These are phyloP conservation scores for Trachelus tabidus DNA, from an alignment of 2,888 invertebrate species.

Conservation along the genomic window DNA sequence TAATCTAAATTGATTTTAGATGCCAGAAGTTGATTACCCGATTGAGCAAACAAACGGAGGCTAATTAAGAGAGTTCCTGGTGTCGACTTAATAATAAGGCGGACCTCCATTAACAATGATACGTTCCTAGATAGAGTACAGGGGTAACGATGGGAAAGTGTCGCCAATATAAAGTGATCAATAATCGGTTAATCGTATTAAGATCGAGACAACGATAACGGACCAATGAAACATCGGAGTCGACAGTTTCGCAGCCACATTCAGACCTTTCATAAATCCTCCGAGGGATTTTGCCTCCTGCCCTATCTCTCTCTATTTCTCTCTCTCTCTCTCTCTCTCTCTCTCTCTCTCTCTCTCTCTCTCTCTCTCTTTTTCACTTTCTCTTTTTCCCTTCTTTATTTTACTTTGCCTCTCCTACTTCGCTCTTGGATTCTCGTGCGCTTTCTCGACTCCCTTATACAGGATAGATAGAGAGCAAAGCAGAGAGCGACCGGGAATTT, in stretches of 20 bases:
- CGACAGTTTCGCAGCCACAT: conserved; percentile 47
- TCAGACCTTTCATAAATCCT: conserved; percentile 60
- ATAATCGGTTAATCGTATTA: not conserved
- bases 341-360: no score
- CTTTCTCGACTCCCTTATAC: conserved; percentile 33
- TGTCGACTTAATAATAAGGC: conserved; percentile 49
- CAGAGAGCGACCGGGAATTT: not conserved
- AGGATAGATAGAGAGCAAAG: not conserved
- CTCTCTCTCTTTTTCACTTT: no score
- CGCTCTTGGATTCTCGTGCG: conserved; percentile 36
- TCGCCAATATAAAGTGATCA: not conserved
- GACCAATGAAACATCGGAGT: not conserved
- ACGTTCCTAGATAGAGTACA: not conserved
- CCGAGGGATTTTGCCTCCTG: conserved; percentile 24
- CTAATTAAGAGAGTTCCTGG: conserved; percentile 54
- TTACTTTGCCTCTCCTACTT: not conserved
- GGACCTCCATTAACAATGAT: conserved; percentile 31
- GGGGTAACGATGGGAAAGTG: not conserved
- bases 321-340: no score
- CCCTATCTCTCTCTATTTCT: conserved; percentile 7
- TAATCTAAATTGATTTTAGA: conserved; percentile 59
- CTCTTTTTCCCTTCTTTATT: not conserved
- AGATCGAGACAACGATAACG: not conserved
- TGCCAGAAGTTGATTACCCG: conserved; percentile 48
- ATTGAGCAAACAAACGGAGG: conserved; percentile 43